Evolutionary conservation across 2,113 vertebrate species (phyloP).

Genomic region (Odontophorus gujanensis): DNA sequence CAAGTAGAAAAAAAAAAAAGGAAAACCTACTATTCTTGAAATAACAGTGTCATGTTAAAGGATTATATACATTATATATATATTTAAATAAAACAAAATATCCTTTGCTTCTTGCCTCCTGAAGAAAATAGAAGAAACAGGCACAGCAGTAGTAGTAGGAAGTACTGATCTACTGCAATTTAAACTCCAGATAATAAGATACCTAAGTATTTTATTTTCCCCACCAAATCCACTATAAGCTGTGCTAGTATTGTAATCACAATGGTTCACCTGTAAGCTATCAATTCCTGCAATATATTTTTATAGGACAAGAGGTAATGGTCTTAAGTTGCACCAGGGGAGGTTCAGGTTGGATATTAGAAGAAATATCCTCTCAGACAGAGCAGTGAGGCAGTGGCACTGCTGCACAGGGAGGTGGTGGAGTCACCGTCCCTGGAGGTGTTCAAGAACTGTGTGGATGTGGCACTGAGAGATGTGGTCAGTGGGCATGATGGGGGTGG

Average conservation of each 20-base stretch:
- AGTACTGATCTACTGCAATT: not conserved
- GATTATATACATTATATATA: not conserved
- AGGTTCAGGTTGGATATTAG: too few relatives aligned
- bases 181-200: not conserved
- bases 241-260: not conserved
- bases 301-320: too few relatives aligned
- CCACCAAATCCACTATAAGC: not conserved
- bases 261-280: not conserved
- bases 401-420: too few relatives aligned
- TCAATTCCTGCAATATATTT: not conserved
- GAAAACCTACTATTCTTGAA: not conserved
- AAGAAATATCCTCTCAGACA: too few relatives aligned
- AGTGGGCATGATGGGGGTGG: too few relatives aligned
- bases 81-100: not conserved
- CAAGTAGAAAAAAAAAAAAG: not conserved
- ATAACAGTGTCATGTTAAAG: not conserved
- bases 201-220: not conserved
- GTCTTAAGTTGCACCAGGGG: too few relatives aligned
- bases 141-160: not conserved
- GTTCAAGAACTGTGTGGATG: too few relatives aligned
- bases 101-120: not conserved
- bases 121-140: not conserved
- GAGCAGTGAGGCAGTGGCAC: too few relatives aligned
- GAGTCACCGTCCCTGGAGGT: too few relatives aligned
- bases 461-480: too few relatives aligned